A percentile compares a stretch with the other conserved stretches of the same genome.
Conservation (phyloP, 2,797 vertebrate species). For the Enoplosus armatus region DNA sequence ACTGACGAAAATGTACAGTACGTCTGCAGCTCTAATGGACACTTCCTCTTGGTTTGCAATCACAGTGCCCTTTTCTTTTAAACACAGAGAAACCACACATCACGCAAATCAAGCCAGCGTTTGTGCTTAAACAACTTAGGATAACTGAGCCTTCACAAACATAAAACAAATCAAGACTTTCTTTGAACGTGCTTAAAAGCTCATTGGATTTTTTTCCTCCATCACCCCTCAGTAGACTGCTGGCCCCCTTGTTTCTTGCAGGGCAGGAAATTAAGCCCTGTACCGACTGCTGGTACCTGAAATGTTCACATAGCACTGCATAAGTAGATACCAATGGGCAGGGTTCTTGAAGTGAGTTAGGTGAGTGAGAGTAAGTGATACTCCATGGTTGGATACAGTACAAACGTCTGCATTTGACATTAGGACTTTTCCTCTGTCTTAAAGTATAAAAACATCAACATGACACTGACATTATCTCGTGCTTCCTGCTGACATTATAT, state of each 20-base stretch:
- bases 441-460: slow-evolving; percentile 29
- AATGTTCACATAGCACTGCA: slow-evolving; percentile 21
- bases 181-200: slow-evolving; percentile 77
- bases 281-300: slow-evolving; percentile 30
- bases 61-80: slow-evolving; percentile 34
- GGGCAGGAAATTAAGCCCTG: slow-evolving; percentile 69
- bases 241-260: slow-evolving; percentile 53
- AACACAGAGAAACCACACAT: slow-evolving; percentile 48
- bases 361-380: slow-evolving; percentile 43
- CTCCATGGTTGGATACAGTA: not conserved
- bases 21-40: slow-evolving; percentile 25
- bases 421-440: slow-evolving; percentile 8
- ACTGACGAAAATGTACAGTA: slow-evolving; percentile 37
- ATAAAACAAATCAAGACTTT: slow-evolving; percentile 46
- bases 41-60: slow-evolving; percentile 46
- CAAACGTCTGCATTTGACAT: slow-evolving; percentile 36
- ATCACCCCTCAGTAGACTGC: slow-evolving; percentile 47
- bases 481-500: slow-evolving; percentile 17
- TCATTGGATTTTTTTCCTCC: slow-evolving; percentile 63
- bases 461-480: slow-evolving; percentile 11
- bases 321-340: slow-evolving; percentile 46
- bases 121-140: slow-evolving; percentile 46
- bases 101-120: slow-evolving; percentile 49
- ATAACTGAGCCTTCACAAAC: slow-evolving; percentile 36
- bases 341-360: slow-evolving; percentile 42